Evolutionary conservation across 2,888 invertebrate species (phyloP).

Genomic region (Dynastes maya): DNA sequence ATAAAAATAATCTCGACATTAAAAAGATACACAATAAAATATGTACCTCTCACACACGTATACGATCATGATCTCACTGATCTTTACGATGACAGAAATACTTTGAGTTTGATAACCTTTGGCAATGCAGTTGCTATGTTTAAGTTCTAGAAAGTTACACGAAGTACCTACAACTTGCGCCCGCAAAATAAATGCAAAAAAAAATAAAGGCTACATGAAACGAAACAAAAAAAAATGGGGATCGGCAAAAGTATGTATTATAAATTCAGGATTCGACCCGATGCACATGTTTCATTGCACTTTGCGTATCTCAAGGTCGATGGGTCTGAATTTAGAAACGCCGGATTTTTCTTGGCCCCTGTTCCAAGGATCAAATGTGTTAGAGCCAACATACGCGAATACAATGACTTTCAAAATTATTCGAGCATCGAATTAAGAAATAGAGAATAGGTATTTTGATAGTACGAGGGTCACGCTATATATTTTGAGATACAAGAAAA

Average conservation of each 20-base stretch:
- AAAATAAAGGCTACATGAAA: slow-evolving; percentile 24
- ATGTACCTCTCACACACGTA: neutral
- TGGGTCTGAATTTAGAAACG: slow-evolving; percentile 64
- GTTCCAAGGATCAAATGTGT: slow-evolving; percentile 63
- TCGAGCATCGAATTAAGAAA: neutral
- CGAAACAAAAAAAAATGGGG: slow-evolving; percentile 27
- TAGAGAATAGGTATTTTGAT: neutral
- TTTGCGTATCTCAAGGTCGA: slow-evolving; percentile 65
- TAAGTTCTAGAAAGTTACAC: slow-evolving; percentile 14
- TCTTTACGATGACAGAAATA: slow-evolving; percentile 14
- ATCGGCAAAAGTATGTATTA: slow-evolving; percentile 43
- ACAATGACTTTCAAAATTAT: slow-evolving; percentile 42
- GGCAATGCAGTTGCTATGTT: slow-evolving; percentile 31
- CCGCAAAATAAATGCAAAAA: slow-evolving; percentile 36
- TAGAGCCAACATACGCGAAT: slow-evolving; percentile 34
- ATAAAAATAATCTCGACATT: slow-evolving; percentile 18
- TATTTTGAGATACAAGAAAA: too few species aligned
- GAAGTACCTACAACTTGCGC: slow-evolving; percentile 14
- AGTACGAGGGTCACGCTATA: too few species aligned
- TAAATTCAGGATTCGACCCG: slow-evolving; percentile 46
- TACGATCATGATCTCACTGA: slow-evolving; percentile 2
- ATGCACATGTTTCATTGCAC: slow-evolving; percentile 67
- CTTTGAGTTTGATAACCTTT: slow-evolving; percentile 20
- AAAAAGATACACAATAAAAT: slow-evolving; percentile 20
- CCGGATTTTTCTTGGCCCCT: slow-evolving; percentile 64